Evolutionary conservation across 2,888 invertebrate genomes (phyloP).

Genomic region (Orchestes rusci): DNA sequence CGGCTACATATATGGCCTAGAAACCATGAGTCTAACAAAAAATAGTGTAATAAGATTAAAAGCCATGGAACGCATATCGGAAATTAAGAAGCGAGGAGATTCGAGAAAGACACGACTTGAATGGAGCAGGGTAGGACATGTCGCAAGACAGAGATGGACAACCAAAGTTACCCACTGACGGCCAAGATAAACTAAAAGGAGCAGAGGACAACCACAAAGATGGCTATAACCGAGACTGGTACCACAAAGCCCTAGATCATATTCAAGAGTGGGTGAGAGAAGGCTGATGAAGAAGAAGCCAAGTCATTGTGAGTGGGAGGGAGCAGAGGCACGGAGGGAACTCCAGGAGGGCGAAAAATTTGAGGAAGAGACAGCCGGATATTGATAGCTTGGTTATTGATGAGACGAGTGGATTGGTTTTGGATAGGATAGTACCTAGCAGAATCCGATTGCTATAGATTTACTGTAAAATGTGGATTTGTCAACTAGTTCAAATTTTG

Average conservation of each 20-base stretch:
- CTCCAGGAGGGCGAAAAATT: conserved; percentile 34
- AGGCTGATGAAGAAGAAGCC: conserved; percentile 38
- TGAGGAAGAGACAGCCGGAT: conserved; percentile 33
- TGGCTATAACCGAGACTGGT: conserved; percentile 8
- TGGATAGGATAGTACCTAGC: conserved; percentile 28
- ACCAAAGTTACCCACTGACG: too few relatives aligned
- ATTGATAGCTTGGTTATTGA: conserved; percentile 28
- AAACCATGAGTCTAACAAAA: too few relatives aligned
- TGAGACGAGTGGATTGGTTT: conserved; percentile 24
- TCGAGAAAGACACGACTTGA: too few relatives aligned
- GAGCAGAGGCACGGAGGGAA: conserved; percentile 39
- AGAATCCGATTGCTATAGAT: conserved; percentile 28
- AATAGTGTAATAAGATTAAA: too few relatives aligned
- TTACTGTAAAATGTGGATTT: conserved; percentile 11
- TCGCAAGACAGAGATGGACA: too few relatives aligned
- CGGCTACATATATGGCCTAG: too few relatives aligned
- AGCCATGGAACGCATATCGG: too few relatives aligned
- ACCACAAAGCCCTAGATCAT: conserved; percentile 27
- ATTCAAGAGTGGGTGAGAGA: conserved; percentile 35
- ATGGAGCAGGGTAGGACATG: too few relatives aligned
- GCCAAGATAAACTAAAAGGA: conserved; percentile 35
- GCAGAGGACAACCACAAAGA: conserved; percentile 35
- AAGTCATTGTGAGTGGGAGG: conserved; percentile 32
- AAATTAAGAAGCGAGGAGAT: too few relatives aligned
- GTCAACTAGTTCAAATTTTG: too few relatives aligned